Percentiles rank a stretch among this genome's conserved stretches.
These are phyloP conservation scores for Potamilus streckersoni DNA, from an alignment of 1,140 invertebrate genomes.

Conservation along the genomic window DNA sequence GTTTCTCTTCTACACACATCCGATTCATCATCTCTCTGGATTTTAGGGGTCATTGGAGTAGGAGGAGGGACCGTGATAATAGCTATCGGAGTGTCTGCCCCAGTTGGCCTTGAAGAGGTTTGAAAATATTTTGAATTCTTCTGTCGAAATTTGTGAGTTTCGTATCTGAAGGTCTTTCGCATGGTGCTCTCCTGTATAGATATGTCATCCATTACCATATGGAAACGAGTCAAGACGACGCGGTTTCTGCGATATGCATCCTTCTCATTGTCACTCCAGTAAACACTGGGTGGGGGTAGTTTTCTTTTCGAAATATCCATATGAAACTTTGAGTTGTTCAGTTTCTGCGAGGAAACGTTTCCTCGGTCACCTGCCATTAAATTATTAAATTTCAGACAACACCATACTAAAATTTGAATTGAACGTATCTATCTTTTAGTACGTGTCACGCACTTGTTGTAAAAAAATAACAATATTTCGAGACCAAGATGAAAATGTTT, in stretches of 20 bases:
- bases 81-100: not conserved
- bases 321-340: too few species aligned
- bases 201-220: conserved; percentile 20
- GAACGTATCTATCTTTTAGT: too few species aligned
- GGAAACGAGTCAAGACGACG: conserved; percentile 17
- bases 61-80: conserved; percentile 10
- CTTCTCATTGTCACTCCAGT: conserved; percentile 25
- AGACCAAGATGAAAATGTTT: too few species aligned
- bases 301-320: too few species aligned
- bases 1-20: not conserved
- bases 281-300: not conserved
- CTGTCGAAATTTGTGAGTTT: conserved; percentile 23
- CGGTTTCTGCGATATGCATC: conserved; percentile 17
- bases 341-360: too few species aligned
- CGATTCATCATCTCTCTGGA: not conserved
- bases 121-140: conserved; percentile 12
- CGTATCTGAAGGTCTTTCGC: conserved; percentile 12
- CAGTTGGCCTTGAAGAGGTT: not conserved
- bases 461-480: too few species aligned
- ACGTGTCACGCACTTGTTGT: too few species aligned
- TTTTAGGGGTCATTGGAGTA: conserved; percentile 6
- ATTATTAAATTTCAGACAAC: too few species aligned
- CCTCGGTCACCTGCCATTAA: too few species aligned
- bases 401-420: too few species aligned
- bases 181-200: conserved; percentile 5